Conservation (phyloP, 2,888 invertebrate species). For the Ptychoptera albimana region DNA sequence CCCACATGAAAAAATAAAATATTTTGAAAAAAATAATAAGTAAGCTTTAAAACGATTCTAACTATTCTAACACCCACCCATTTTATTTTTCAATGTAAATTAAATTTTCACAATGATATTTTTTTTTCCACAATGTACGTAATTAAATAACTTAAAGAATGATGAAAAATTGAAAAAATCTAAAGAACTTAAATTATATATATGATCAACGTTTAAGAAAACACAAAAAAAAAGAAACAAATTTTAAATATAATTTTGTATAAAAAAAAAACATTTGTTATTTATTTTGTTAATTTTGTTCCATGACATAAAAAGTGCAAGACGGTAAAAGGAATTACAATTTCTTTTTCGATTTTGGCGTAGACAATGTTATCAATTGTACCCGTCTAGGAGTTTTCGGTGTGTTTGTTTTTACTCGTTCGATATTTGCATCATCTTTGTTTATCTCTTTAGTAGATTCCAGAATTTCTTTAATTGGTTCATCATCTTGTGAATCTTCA, state of each 20-base stretch:
- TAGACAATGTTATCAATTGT: conserved; percentile 58
- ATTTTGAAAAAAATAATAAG: conserved; percentile 47
- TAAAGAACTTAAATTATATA: too few species aligned
- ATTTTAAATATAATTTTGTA: neutral
- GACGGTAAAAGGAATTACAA: too few species aligned
- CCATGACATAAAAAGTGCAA: too few species aligned
- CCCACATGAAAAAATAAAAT: conserved; percentile 63
- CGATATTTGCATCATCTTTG: conserved; percentile 7
- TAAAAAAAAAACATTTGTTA: neutral
- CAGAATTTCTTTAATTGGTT: conserved; percentile 2
- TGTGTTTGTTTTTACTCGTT: neutral
- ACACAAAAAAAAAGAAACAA: neutral
- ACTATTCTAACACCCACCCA: too few species aligned
- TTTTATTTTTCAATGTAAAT: neutral
- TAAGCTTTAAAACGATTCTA: neutral
- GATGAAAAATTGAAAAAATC: too few species aligned
- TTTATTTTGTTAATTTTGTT: too few species aligned
- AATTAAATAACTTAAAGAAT: too few species aligned
- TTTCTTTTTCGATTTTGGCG: conserved; percentile 55
- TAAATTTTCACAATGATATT: neutral
- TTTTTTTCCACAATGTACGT: neutral
- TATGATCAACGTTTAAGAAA: too few species aligned
- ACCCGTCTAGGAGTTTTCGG: conserved; percentile 51
- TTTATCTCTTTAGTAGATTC: neutral
- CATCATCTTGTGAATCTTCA: conserved; percentile 32